phyloP scores from a whole-genome alignment of 2,797 vertebrate species.

The Gymnodraco acuticeps region DNA sequence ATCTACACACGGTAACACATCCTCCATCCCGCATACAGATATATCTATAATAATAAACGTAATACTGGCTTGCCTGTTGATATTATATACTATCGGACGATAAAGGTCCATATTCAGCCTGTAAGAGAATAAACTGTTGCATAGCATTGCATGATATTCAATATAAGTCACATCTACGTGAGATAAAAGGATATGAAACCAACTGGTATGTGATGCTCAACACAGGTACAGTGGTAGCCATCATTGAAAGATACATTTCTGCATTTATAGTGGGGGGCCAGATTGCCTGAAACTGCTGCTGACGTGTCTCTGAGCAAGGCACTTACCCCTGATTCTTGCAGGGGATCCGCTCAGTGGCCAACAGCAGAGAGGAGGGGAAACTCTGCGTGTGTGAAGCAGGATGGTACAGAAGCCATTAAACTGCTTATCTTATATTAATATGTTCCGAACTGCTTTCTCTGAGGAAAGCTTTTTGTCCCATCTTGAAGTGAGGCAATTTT shows the following conservation, averaged over 20 bases:
- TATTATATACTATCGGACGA: background rate
- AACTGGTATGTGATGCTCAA: background rate
- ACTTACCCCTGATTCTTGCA: slow-evolving; percentile 48
- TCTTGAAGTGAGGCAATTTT: background rate
- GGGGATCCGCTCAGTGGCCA: slow-evolving; percentile 51
- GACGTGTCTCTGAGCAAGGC: slow-evolving; percentile 62
- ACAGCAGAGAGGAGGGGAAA: background rate
- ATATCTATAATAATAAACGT: background rate
- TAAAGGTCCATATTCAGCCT: slow-evolving; percentile 2
- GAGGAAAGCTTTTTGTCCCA: background rate
- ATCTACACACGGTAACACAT: slow-evolving; percentile 17
- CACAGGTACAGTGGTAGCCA: background rate
- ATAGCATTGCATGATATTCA: slow-evolving; percentile 54
- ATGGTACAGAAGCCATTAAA: slow-evolving; percentile 16
- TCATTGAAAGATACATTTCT: background rate
- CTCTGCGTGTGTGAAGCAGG: background rate
- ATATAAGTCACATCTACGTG: slow-evolving; percentile 10
- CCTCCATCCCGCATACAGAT: slow-evolving; percentile 10
- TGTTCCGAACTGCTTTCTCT: background rate
- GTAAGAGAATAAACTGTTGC: slow-evolving; percentile 50
- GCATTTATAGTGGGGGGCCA: background rate
- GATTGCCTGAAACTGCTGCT: slow-evolving; percentile 22
- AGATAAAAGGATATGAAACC: slow-evolving; percentile 21
- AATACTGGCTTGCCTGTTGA: background rate
- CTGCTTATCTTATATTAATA: too few relatives aligned